phyloP scores from a whole-genome alignment of 2,888 invertebrate genomes.

The Cynaeus angustus region DNA sequence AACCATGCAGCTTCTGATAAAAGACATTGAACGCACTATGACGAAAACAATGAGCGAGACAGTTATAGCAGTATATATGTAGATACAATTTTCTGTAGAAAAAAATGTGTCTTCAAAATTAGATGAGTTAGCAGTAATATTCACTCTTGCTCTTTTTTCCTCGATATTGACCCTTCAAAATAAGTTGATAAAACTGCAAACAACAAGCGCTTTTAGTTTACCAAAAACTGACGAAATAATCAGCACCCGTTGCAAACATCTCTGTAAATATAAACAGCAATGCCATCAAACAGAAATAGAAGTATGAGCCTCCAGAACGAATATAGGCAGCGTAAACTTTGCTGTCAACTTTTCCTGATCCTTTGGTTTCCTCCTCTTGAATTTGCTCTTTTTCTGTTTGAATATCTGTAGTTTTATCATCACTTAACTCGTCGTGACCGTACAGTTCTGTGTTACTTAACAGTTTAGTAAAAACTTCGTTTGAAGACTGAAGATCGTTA shows the following conservation, averaged over 20 bases:
- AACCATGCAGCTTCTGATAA: slow-evolving; percentile 68
- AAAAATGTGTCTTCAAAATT: slow-evolving; percentile 38
- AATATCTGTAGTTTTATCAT: slow-evolving; percentile 43
- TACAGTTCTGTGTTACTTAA: slow-evolving; percentile 47
- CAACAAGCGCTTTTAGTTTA: background rate
- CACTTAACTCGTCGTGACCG: slow-evolving; percentile 24
- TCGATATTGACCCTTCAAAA: slow-evolving; percentile 61
- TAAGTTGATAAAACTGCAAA: background rate
- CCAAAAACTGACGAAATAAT: slow-evolving; percentile 47
- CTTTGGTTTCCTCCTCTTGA: slow-evolving; percentile 74
- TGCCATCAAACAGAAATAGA: slow-evolving; percentile 70
- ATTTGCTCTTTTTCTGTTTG: slow-evolving; percentile 53
- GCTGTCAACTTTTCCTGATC: slow-evolving; percentile 73
- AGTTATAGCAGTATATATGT: slow-evolving; percentile 60
- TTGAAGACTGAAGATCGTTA: slow-evolving; percentile 79
- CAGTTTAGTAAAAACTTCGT: slow-evolving; percentile 80
- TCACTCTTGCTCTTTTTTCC: slow-evolving; percentile 49
- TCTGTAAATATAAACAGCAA: slow-evolving; percentile 78
- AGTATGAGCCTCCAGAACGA: slow-evolving; percentile 76
- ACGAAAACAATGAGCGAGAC: slow-evolving; percentile 59
- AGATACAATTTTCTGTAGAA: slow-evolving; percentile 64
- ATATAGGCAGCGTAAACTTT: slow-evolving; percentile 80
- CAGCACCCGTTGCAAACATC: slow-evolving; percentile 73
- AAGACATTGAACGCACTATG: slow-evolving; percentile 59
- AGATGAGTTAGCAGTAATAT: background rate